phyloP scores from a whole-genome alignment of 1,140 invertebrate genomes.

The Uloborus diversus region DNA sequence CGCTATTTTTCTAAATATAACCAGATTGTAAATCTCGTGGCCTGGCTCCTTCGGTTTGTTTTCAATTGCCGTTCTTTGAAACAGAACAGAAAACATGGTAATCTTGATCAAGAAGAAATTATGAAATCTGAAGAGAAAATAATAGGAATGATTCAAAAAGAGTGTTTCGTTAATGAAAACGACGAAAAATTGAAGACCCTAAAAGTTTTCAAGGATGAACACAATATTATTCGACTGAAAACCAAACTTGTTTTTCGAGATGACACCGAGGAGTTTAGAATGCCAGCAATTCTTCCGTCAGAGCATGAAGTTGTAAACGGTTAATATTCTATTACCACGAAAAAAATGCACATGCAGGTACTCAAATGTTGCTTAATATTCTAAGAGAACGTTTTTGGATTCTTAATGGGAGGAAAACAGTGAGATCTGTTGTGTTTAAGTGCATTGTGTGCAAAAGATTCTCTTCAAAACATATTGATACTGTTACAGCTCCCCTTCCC shows the following conservation, averaged over 20 bases:
- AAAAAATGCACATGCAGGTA: constrained; percentile 10
- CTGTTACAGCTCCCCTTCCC: constrained; percentile 7
- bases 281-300: not conserved
- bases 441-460: constrained; percentile 24
- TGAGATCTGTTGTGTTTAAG: not conserved
- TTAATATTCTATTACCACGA: not conserved
- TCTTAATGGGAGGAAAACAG: not conserved
- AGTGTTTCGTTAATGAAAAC: not conserved
- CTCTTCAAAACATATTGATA: not conserved
- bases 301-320: not conserved
- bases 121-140: not conserved
- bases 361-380: constrained; percentile 11
- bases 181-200: not conserved
- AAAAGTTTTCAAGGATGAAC: not conserved
- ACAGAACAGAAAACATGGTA: not conserved
- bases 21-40: not conserved
- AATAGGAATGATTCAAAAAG: not conserved
- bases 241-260: not conserved
- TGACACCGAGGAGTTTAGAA: not conserved
- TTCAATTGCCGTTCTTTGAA: not conserved
- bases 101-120: not conserved
- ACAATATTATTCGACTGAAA: not conserved
- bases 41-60: not conserved
- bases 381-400: constrained; percentile 23
- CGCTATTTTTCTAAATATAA: not conserved